These are phyloP conservation scores for Lemur catta DNA, from an alignment of 2,797 vertebrate genomes.

Conservation along the genomic window DNA sequence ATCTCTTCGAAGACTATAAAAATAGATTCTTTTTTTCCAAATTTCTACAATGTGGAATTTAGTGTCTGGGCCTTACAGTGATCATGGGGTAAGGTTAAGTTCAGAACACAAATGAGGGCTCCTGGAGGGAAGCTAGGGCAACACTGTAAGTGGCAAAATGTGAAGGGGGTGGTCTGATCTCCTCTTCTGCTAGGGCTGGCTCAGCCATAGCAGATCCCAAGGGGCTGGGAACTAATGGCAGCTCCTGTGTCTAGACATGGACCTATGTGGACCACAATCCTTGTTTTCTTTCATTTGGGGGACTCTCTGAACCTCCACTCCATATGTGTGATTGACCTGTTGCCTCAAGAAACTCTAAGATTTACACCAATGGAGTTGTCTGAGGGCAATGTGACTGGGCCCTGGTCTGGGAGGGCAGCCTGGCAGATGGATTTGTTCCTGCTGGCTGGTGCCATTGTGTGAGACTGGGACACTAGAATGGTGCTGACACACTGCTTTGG, in stretches of 20 bases:
- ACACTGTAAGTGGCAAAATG: not conserved
- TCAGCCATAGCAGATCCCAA: not conserved
- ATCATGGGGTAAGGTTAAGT: not conserved
- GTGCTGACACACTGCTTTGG: not conserved
- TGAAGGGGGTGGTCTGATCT: not conserved
- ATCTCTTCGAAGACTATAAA: conserved; percentile 6
- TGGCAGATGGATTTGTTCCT: not conserved
- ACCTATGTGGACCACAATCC: not conserved
- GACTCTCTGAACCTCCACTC: not conserved
- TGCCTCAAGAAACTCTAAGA: not conserved
- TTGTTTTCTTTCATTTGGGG: not conserved
- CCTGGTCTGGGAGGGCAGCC: not conserved
- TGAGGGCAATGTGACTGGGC: not conserved
- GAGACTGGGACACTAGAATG: not conserved
- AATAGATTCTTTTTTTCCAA: not conserved
- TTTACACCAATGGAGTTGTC: not conserved
- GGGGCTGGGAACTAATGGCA: not conserved
- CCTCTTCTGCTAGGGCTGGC: not conserved
- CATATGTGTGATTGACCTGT: not conserved
- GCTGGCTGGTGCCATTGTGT: not conserved
- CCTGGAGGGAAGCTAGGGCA: not conserved
- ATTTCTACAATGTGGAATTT: not conserved
- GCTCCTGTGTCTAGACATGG: not conserved
- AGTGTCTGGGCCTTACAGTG: not conserved
- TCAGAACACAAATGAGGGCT: not conserved